phyloP scores from a whole-genome alignment of 2,888 invertebrate species.

The Eilema depressum region DNA sequence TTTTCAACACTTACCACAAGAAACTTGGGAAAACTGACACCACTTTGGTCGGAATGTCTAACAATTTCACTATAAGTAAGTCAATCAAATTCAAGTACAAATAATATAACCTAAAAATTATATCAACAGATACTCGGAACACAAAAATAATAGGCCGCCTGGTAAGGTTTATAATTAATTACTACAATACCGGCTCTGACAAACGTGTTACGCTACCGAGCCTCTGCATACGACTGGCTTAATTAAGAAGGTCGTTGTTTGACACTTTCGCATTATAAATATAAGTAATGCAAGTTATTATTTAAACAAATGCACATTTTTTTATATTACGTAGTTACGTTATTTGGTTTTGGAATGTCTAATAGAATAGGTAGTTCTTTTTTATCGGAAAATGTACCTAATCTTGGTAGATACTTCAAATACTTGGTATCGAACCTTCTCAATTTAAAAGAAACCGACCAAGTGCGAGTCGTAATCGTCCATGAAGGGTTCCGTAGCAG shows the following conservation, averaged over 20 bases:
- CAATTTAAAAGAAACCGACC: too few relatives aligned
- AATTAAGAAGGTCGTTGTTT: conserved; percentile 19
- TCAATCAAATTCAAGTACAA: neutral
- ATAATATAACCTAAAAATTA: neutral
- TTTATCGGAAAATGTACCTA: neutral
- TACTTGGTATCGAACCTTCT: neutral
- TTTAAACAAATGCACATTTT: neutral
- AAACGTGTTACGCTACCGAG: conserved; percentile 40
- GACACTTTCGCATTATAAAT: neutral
- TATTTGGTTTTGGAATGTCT: neutral
- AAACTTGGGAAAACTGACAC: neutral
- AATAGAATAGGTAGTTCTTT: too few relatives aligned
- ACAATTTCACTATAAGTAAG: neutral
- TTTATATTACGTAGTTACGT: neutral
- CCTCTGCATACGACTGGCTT: conserved; percentile 44
- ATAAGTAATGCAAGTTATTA: conserved; percentile 8
- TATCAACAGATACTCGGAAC: neutral
- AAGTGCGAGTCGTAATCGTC: too few relatives aligned
- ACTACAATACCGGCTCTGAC: conserved; percentile 12
- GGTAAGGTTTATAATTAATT: conserved; percentile 11
- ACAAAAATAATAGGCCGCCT: neutral
- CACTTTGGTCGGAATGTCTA: neutral
- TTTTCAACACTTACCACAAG: conserved; percentile 10
- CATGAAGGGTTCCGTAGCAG: too few relatives aligned
- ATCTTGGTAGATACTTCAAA: too few relatives aligned